Percentiles rank a stretch among this genome's conserved stretches.
Evolutionary conservation across 2,888 invertebrate species (phyloP).

Genomic region (Pandemis corylana): DNA sequence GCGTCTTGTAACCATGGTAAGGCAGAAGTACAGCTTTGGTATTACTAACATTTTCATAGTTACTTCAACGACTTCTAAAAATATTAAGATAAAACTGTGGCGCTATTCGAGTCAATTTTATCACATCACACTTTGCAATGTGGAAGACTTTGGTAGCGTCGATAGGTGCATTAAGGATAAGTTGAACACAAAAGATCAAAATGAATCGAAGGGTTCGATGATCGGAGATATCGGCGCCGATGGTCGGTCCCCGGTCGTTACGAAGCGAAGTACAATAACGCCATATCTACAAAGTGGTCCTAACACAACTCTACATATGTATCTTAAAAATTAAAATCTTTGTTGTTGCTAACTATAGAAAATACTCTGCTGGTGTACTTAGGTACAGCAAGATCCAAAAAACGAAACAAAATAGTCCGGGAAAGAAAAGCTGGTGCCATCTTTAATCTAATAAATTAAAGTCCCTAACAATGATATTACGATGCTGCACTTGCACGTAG

Average conservation of each 20-base stretch:
- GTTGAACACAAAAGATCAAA: conserved; percentile 36
- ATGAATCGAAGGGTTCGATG: conserved; percentile 39
- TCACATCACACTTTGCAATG: conserved; percentile 17
- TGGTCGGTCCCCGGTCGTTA: conserved; percentile 33
- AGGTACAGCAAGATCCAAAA: background rate
- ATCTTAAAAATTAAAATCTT: background rate
- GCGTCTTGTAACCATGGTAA: conserved; percentile 32
- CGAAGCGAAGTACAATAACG: conserved; percentile 24
- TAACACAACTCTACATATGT: background rate
- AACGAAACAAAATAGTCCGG: background rate
- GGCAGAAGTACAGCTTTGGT: conserved; percentile 14
- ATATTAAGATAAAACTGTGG: background rate
- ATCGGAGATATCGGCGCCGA: conserved; percentile 25
- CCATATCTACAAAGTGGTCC: conserved; percentile 13
- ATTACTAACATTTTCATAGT: conserved; percentile 27
- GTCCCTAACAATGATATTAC: conserved; percentile 13
- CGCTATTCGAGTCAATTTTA: conserved; percentile 7
- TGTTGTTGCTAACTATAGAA: background rate
- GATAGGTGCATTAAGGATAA: conserved; percentile 28
- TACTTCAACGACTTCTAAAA: conserved; percentile 14
- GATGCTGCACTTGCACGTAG: conserved; percentile 18
- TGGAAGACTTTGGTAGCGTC: conserved; percentile 5
- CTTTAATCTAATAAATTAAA: conserved; percentile 10
- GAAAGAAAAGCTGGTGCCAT: background rate
- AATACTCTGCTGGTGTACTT: background rate